Evolutionary conservation across 2,797 vertebrate species (phyloP).

Genomic region (Danio kyathit): DNA sequence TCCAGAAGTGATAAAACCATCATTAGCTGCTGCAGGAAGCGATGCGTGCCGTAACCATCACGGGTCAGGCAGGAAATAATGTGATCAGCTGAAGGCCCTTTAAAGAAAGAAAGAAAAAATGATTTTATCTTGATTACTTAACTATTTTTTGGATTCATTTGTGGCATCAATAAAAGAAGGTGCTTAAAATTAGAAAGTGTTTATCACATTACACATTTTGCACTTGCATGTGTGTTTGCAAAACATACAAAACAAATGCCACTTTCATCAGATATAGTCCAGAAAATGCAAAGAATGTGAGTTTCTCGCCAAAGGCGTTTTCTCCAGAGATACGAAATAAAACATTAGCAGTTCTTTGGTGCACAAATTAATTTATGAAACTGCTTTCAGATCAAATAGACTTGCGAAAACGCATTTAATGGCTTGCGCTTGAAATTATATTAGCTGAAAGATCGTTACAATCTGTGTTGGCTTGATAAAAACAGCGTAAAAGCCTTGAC

Average conservation of each 20-base stretch:
- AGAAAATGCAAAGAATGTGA: background rate
- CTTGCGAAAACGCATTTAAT: background rate
- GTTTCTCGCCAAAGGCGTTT: background rate
- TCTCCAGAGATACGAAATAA: background rate
- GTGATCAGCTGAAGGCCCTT: conserved; percentile 87
- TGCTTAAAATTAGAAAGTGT: background rate
- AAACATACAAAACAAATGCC: too few species aligned
- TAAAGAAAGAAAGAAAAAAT: background rate
- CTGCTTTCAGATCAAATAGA: background rate
- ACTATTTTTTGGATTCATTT: background rate
- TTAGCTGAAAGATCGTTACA: background rate
- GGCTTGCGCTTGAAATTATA: background rate
- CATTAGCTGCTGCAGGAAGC: conserved; percentile 96
- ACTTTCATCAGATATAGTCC: too few species aligned
- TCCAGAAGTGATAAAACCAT: conserved; percentile 88
- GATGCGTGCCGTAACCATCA: conserved; percentile 91
- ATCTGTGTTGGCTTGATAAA: background rate
- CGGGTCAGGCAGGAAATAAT: conserved; percentile 92
- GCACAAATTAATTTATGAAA: background rate
- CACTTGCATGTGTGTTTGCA: too few species aligned
- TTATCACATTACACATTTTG: background rate
- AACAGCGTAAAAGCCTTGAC: too few species aligned
- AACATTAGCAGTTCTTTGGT: background rate
- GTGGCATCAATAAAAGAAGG: background rate
- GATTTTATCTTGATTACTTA: background rate